A percentile compares a stretch with the other conserved stretches of the same genome.
Evolutionary conservation across 2,113 vertebrate genomes (phyloP).

Genomic region (Sus scrofa): DNA sequence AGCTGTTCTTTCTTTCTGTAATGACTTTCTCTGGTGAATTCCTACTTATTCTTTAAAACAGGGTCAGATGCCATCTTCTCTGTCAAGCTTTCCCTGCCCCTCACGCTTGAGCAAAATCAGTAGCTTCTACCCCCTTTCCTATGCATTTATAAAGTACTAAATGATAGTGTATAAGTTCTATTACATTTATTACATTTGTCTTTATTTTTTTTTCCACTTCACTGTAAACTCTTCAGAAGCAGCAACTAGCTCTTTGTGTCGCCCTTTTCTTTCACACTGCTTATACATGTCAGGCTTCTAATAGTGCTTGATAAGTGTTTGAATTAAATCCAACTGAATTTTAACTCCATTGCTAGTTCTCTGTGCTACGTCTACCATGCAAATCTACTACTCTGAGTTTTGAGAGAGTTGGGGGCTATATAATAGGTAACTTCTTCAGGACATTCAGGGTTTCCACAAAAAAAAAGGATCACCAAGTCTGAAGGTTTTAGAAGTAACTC

Average conservation of each 20-base stretch:
- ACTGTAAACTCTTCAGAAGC: neutral
- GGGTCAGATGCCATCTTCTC: neutral
- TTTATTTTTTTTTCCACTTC: constrained; percentile 33
- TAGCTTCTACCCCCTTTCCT: neutral
- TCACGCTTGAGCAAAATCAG: constrained; percentile 16
- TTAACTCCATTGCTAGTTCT: neutral
- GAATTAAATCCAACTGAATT: neutral
- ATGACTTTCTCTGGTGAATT: neutral
- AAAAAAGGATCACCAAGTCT: constrained; percentile 1
- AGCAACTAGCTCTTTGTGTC: neutral
- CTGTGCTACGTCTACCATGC: neutral
- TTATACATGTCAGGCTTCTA: neutral
- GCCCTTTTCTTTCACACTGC: neutral
- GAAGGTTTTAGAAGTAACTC: constrained; percentile 9
- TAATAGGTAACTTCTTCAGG: neutral
- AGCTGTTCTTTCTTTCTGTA: neutral
- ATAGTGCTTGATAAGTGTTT: neutral
- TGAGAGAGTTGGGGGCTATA: neutral
- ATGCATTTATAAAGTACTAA: constrained; percentile 23
- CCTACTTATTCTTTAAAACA: neutral
- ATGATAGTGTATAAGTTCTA: neutral
- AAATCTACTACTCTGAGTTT: neutral
- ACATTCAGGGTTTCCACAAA: neutral
- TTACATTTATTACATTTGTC: neutral
- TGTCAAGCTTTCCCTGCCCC: neutral